Base-by-base conservation (phyloP, 2,888 invertebrate genomes). In the Napeogenes inachia region DNA sequence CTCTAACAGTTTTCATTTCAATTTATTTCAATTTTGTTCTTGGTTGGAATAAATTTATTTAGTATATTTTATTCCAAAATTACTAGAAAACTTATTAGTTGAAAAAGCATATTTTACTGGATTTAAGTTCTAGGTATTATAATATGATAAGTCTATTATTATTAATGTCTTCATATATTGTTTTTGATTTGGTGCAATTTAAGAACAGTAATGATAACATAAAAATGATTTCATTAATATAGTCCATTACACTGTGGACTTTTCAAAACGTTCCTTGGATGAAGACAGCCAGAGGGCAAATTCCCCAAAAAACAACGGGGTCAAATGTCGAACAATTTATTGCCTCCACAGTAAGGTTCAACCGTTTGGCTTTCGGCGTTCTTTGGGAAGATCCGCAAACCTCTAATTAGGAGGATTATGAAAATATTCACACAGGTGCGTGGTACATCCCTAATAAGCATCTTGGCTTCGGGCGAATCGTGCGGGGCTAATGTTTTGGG, bases 311-410 rank as follows among this genome's bases (percentile, higher is more conserved):
- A 85, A 82, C 76, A 50, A 78, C 75, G 79, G 79, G 90, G 90
- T 90, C 90, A 90, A 89, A 90, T 85, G 90, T 90, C 90, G 90
- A 90, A 84, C 81, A 87, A 90, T 90, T 90, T 90, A 90, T 90
- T 82, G 88, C 88, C 88, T 82, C 88, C 76, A 81, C 88, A 84
- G 86, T 85, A 80, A 84, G 81, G 78, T 83, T 78, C 82, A 85
- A 85, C 86, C 82, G 85, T 84, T 84, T 84, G 82, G 82, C 77
- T 74, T 81, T 76, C 78, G 79, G 79, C 75, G 76, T 77, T 76
- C 85, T 88, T 89, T 87, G 88, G 87, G 86, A 84, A 87, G 77
- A 86, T 87, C 84, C 84, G 89, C 90, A 81, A 89, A 89, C 90
- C 90, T 85, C 85, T 90, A 90, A 90, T 90, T 90, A 90, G 83